These are phyloP conservation scores for Idaea dimidiata DNA, from an alignment of 2,888 invertebrate genomes.

Conservation along the genomic window DNA sequence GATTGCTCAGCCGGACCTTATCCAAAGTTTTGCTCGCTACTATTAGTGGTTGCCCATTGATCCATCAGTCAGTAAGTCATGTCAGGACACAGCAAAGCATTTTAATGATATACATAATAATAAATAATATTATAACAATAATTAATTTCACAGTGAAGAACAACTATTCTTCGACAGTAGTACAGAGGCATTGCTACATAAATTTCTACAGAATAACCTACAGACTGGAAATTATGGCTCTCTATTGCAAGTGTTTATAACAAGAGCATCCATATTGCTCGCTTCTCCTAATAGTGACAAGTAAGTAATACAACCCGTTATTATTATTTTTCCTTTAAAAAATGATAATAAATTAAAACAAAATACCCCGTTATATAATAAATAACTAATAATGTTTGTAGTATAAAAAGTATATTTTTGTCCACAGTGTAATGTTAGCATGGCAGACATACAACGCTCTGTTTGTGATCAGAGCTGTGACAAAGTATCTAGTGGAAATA, in stretches of 20 bases:
- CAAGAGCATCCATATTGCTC: conserved; percentile 90
- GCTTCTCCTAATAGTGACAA: conserved; percentile 93
- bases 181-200: conserved; percentile 86
- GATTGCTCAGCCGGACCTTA: too few relatives aligned
- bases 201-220: conserved; percentile 90
- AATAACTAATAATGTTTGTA: neutral
- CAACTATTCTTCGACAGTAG: conserved; percentile 90
- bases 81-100: neutral
- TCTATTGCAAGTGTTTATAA: conserved; percentile 91
- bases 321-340: conserved; percentile 22
- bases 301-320: conserved; percentile 77
- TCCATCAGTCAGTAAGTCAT: neutral
- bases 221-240: conserved; percentile 95
- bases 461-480: conserved; percentile 91
- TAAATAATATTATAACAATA: neutral
- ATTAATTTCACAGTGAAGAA: conserved; percentile 82
- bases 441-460: conserved; percentile 98
- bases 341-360: neutral
- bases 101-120: neutral
- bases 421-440: conserved; percentile 83
- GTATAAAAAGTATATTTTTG: conserved; percentile 7
- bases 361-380: too few relatives aligned
- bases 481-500: conserved; percentile 94
- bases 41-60: too few relatives aligned
- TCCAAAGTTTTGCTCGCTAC: too few relatives aligned